A percentile compares a stretch with the other conserved stretches of the same genome.
phyloP scores from a whole-genome alignment of 2,113 vertebrate genomes.

The Tauraco erythrolophus region DNA sequence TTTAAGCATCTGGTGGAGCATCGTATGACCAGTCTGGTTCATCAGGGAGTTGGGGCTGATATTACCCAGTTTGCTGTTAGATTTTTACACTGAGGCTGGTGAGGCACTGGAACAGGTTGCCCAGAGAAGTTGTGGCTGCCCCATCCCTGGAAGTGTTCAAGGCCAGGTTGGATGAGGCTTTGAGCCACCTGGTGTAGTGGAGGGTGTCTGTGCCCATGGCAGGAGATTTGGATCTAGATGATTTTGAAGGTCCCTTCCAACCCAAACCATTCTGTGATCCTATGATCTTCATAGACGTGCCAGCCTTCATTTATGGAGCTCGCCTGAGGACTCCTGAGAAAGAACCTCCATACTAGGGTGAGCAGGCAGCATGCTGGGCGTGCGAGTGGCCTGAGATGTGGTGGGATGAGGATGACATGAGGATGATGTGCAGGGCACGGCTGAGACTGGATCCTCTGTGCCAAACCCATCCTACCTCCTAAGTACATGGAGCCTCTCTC shows the following conservation, averaged over 20 bases:
- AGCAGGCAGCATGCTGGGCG: background rate
- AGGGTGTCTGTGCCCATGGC: too few species aligned
- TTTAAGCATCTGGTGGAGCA: background rate
- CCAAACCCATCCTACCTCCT: background rate
- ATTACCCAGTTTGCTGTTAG: background rate
- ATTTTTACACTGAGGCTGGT: too few species aligned
- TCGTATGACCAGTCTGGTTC: background rate
- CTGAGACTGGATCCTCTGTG: background rate
- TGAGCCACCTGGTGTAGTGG: too few species aligned
- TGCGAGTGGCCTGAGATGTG: background rate
- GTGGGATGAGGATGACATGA: background rate
- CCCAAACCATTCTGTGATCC: too few species aligned
- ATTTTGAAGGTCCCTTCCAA: too few species aligned
- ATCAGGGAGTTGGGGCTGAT: background rate
- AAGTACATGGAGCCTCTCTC: background rate
- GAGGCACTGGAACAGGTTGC: too few species aligned
- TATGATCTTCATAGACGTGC: background rate
- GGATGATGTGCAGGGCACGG: accelerated
- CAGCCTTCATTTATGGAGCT: background rate
- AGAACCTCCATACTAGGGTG: background rate
- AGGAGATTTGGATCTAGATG: too few species aligned
- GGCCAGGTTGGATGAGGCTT: too few species aligned
- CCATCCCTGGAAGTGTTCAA: too few species aligned
- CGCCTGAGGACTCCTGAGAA: background rate
- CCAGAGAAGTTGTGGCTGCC: too few species aligned